Conservation (phyloP, 1,140 invertebrate genomes). For the Drosophila mauritiana region DNA sequence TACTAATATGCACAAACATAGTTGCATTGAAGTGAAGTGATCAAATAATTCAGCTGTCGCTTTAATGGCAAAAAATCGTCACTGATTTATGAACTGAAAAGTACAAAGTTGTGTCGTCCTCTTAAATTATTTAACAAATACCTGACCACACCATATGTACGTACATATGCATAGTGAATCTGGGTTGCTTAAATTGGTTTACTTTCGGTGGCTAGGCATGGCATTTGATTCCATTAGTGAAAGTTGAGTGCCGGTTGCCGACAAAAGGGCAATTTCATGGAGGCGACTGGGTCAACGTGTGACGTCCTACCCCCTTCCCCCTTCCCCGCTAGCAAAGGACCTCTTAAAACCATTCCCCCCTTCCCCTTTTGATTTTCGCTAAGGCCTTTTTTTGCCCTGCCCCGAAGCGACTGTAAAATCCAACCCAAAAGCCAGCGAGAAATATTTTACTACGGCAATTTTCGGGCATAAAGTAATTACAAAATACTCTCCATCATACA, state of each 20-base stretch:
- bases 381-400: constrained; percentile 18
- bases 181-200: constrained; percentile 19
- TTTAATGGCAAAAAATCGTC: background rate
- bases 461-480: constrained; percentile 80
- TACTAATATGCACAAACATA: too few species aligned
- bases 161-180: background rate
- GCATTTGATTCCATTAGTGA: constrained; percentile 70
- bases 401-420: constrained; percentile 32
- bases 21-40: too few species aligned
- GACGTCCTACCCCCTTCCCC: background rate
- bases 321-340: background rate
- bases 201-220: constrained; percentile 46
- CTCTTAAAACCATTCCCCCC: background rate
- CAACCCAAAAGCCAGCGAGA: constrained; percentile 55
- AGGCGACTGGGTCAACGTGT: constrained; percentile 5
- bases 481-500: constrained; percentile 69
- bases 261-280: constrained; percentile 8
- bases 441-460: constrained; percentile 80
- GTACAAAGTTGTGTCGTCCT: background rate
- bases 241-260: constrained; percentile 24
- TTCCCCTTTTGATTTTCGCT: background rate
- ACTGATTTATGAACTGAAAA: background rate
- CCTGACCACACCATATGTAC: background rate
- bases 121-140: background rate
- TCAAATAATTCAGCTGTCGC: background rate